A percentile compares a stretch with the other conserved stretches of the same genome.
Conservation (phyloP, 2,888 invertebrate genomes). For the Baccha elongata region DNA sequence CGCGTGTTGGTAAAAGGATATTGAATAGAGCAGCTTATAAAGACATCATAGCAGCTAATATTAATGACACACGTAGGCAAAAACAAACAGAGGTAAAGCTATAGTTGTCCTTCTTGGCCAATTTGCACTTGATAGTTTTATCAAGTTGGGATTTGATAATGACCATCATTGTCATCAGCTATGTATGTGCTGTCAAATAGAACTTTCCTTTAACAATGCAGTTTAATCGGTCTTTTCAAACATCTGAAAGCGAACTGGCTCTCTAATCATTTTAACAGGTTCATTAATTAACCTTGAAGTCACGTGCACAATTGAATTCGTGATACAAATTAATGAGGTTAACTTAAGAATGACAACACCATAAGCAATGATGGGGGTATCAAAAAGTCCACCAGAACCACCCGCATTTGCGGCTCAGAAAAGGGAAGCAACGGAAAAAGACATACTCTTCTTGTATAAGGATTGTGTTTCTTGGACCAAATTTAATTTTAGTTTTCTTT, state of each 20-base stretch:
- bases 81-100: conserved; percentile 5
- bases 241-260: conserved; percentile 1
- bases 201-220: conserved; percentile 35
- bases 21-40: conserved; percentile 47
- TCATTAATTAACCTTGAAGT: conserved; percentile 71
- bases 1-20: not conserved
- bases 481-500: conserved; percentile 38
- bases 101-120: conserved; percentile 18
- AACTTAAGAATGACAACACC: conserved; percentile 38
- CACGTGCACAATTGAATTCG: conserved; percentile 74
- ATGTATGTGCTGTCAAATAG: conserved; percentile 34
- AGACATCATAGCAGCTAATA: conserved; percentile 49
- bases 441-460: conserved; percentile 1
- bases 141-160: conserved; percentile 48
- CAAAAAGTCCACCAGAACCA: not conserved
- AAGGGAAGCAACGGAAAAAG: conserved; percentile 2
- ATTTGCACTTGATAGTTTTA: conserved; percentile 62
- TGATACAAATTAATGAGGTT: conserved; percentile 73
- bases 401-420: not conserved
- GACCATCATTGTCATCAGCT: conserved; percentile 48
- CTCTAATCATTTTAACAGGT: conserved; percentile 65
- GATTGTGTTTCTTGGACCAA: conserved; percentile 31
- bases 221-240: not conserved
- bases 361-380: conserved; percentile 4
- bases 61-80: conserved; percentile 56